Base-by-base conservation (phyloP, 1,140 invertebrate genomes). In the Diabrotica virgifera region DNA sequence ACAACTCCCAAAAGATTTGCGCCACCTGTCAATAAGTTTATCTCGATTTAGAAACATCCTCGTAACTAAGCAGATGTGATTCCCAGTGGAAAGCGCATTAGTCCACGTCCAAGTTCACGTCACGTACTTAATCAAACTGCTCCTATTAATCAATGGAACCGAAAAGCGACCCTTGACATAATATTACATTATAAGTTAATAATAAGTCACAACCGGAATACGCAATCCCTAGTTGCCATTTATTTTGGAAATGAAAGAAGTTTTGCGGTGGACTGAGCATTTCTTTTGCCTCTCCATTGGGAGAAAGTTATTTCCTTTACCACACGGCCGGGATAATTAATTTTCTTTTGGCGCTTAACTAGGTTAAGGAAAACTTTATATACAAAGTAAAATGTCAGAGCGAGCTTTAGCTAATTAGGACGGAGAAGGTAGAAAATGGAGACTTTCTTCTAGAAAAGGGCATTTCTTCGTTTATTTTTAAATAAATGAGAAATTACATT, bases 111-210 rank as follows among this genome's bases (percentile, higher is more conserved):
- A 46, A 66, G 62, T 64, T 55, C 52, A 59, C 62, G 68, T 70
- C 68, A 70, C 68, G 68, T 67, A 65, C 68, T 70, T 70, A 70
- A 70, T 70, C 68, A 70, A 70, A 70, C 65, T 51, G 57, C 62
- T 64, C 37, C 65, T 67, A 70, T 70, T 70, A 70, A 70, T 70
- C 68, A 70, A 70, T 70, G 59, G 46, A 36, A 38, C 46, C 63
- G 11, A 55, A 58, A 59, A 52, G 62, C 62, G 50, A 63, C 57
- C 52, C 52, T 62, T 61, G 59, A 67, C 62, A 67, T 63, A 63
- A 67, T 59, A 64, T 56, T 64, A 55, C 62, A 64, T 63, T 63
- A 67, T 55, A 59, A 64, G 61, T 67, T 52, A 61, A 63, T 66
- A 66, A 65, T 65, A 60, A 57, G 24, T 57, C 55, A 57, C 36